Conservation (phyloP, 2,888 invertebrate species). For the Agrotis exclamationis region DNA sequence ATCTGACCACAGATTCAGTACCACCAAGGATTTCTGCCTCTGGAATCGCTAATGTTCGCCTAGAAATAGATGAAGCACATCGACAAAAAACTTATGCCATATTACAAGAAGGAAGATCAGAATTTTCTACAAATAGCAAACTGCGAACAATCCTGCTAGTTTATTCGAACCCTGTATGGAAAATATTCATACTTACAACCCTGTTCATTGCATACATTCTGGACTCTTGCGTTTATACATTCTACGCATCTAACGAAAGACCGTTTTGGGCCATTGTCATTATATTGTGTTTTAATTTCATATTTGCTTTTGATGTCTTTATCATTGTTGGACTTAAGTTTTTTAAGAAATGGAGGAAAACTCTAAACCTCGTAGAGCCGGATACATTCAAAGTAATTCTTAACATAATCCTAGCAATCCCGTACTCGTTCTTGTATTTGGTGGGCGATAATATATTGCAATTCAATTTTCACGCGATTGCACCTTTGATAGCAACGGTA, state of each 20-base stretch:
- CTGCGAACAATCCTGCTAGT: slow-evolving; percentile 80
- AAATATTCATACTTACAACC: slow-evolving; percentile 79
- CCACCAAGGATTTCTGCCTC: background rate
- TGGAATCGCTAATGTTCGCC: slow-evolving; percentile 61
- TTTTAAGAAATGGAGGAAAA: slow-evolving; percentile 85
- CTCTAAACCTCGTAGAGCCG: slow-evolving; percentile 86
- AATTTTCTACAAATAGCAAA: slow-evolving; percentile 79
- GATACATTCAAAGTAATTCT: slow-evolving; percentile 78
- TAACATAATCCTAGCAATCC: slow-evolving; percentile 81
- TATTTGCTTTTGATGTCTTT: slow-evolving; percentile 81
- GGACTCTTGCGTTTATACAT: slow-evolving; percentile 85
- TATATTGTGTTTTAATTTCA: slow-evolving; percentile 78
- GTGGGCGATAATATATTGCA: slow-evolving; percentile 62
- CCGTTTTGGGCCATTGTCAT: slow-evolving; percentile 77
- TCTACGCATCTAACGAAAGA: slow-evolving; percentile 72
- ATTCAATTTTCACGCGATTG: slow-evolving; percentile 80
- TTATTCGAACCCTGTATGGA: slow-evolving; percentile 84
- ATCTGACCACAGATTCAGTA: slow-evolving; percentile 32
- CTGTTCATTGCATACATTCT: slow-evolving; percentile 82
- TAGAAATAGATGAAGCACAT: slow-evolving; percentile 74
- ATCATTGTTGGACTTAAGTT: slow-evolving; percentile 84
- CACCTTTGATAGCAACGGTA: slow-evolving; percentile 82
- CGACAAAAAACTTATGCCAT: slow-evolving; percentile 82
- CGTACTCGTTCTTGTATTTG: slow-evolving; percentile 83
- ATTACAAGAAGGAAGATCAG: slow-evolving; percentile 82